Base-by-base conservation (phyloP, 2,797 vertebrate species). In the Micromesistius poutassou region DNA sequence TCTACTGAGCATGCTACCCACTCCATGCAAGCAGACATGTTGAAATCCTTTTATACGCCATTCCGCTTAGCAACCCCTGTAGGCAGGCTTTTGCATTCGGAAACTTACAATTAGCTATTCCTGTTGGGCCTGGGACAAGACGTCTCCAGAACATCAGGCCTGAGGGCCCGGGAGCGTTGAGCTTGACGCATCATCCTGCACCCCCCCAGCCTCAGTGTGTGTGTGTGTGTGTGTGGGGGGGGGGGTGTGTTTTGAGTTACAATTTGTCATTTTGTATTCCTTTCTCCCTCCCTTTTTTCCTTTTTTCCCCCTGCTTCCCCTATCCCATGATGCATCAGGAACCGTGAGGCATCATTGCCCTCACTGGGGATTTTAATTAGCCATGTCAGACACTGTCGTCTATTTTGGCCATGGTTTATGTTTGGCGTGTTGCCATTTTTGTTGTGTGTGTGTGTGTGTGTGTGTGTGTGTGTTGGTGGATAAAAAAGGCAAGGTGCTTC, bases 41-140 rank as follows among this genome's bases (percentile, higher is more conserved):
- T 84, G 83, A 91, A 93, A 93, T 94, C 92, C 90, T 85, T 88
- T 91, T 89, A 89, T 87, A 89, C 75, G 78, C 87, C 79, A 75
- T 90, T 85, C 89, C 91, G 91, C 88, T 90, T 79, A 92, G 90
- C 85, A 84, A 87, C 79, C 89, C 92, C 90, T 81, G 87, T 89
- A 87, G 92, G 90, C 91, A 90, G 86, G 90, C 89, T 94, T 94
- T 62, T 93, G 89, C 91, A 93, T 93, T 90, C 89, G 25, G 83
- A 94, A 93, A 93, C 92, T 87, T 90, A 91, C 91, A 93, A 94
- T 95, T 93, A 92, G 91, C 89, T 91, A 89, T 89, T 92, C 93
- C 89, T 92, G 89, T 93, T 93, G 91, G 86, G 87, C 88, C 86
- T 86, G 46, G 84, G 91, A 89, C 90, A 82, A 87, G 88, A 90